These are phyloP conservation scores for Caenorhabditis sinica DNA, from an alignment of 2,888 invertebrate genomes.

Conservation along the genomic window DNA sequence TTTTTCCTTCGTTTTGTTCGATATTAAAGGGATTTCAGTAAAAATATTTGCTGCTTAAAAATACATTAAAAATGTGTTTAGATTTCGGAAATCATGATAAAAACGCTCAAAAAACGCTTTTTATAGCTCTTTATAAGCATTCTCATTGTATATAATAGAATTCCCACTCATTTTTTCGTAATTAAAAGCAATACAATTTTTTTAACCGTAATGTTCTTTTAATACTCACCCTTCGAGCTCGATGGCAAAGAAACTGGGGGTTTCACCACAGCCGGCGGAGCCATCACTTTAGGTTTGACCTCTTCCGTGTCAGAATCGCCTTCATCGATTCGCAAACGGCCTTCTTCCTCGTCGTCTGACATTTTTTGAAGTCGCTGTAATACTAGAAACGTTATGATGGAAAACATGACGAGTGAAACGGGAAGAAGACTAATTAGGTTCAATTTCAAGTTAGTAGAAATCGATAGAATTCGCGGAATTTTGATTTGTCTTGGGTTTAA, in stretches of 20 bases:
- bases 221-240: constrained; percentile 1
- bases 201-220: not conserved
- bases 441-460: not conserved
- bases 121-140: too few species aligned
- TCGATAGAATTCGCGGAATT: not conserved
- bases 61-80: too few species aligned
- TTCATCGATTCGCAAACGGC: constrained; percentile 58
- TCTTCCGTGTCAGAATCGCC: constrained; percentile 28
- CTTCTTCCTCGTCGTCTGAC: constrained; percentile 67
- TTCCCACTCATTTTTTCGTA: too few species aligned
- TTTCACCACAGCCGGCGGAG: not conserved
- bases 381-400: not conserved
- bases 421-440: not conserved
- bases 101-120: too few species aligned
- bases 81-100: too few species aligned
- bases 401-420: not conserved
- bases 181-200: not conserved
- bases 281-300: not conserved
- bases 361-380: constrained; percentile 22
- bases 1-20: too few species aligned
- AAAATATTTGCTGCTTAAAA: too few species aligned
- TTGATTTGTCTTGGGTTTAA: not conserved
- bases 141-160: too few species aligned
- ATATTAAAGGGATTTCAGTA: too few species aligned
- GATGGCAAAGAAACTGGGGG: not conserved